Evolutionary conservation across 2,888 invertebrate species (phyloP), one percentile per base, ranked within the genome.

Genomic region (Drosophila recens): DNA sequence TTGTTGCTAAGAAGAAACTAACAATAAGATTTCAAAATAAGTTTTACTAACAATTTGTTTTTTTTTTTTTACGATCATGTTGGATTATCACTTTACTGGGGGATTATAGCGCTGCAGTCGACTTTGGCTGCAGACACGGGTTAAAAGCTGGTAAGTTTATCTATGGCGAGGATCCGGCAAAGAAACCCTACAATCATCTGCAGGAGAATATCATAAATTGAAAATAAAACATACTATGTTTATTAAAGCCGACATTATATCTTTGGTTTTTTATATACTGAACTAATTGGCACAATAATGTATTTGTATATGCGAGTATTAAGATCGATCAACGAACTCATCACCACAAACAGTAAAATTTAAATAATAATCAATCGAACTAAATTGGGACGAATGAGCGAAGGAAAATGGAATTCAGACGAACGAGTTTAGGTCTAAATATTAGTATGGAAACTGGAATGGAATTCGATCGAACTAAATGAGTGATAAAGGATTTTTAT

Each of bases 121-220:
- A 54, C 40, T 42, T 54, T n/a, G 54, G 30, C 40, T 54, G 54
- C 42, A 56, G 42, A 34, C 13, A 13, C 36, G 36, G 34, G 20
- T 17, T 10, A 34, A n/a, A 17, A 33, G 23, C 20, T 20, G 43
- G 43, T 56, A 33, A 23, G 43, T 45, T 43, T 33, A 5, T 17
- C 33, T 11, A 42, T n/a, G 17, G 33, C 13, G 11, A 11, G 30
- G 15, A 48, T 33, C 6, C 15, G 33, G 4, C 33, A 33, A 33
- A 17, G 33, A 17, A 11, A 30, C 15, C 9, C 4, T 27, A 27
- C 5, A 5, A 27, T 27, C 27, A 27, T 27, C 5, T 5, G 27
- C 27, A 27, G 5, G 5, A 27, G 27, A 27, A 27, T 27, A 4
- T 23, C 23, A 4, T 23, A 23, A 23, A 23, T 4, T 23, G 23